Percentiles rank a stretch among this genome's conserved stretches.
phyloP scores from a whole-genome alignment of 2,113 vertebrate genomes.

The Silurus asotus region DNA sequence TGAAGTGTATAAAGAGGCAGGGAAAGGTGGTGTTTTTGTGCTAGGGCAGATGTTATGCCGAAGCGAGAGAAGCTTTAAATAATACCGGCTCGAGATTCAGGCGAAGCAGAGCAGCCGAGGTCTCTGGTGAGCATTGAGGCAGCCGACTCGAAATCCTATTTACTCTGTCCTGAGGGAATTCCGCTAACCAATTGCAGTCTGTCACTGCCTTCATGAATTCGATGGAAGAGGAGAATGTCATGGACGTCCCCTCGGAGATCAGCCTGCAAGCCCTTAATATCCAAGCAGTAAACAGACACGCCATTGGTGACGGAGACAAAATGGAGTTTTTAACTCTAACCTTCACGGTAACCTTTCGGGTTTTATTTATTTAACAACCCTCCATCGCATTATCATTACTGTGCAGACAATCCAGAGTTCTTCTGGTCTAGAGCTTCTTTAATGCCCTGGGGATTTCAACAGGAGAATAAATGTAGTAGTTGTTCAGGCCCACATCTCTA shows the following conservation, averaged over 20 bases:
- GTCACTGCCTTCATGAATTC: constrained; percentile 12
- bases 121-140: constrained; percentile 7
- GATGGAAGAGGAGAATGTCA: constrained; percentile 15
- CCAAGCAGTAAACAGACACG: background rate
- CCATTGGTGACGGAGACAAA: background rate
- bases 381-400: background rate
- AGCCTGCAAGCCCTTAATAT: background rate
- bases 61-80: background rate
- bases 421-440: background rate
- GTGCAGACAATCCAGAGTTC: background rate
- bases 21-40: background rate
- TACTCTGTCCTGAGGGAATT: background rate
- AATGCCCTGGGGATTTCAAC: background rate
- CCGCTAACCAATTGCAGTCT: constrained; percentile 8
- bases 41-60: background rate
- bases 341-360: constrained; percentile 3
- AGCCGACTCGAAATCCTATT: constrained; percentile 19
- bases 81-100: background rate
- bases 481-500: background rate
- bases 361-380: background rate
- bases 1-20: background rate
- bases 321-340: background rate
- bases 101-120: background rate
- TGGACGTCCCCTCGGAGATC: constrained; percentile 11
- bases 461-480: background rate